These are phyloP conservation scores for Varroa destructor DNA, from an alignment of 1,140 invertebrate genomes.

Conservation along the genomic window DNA sequence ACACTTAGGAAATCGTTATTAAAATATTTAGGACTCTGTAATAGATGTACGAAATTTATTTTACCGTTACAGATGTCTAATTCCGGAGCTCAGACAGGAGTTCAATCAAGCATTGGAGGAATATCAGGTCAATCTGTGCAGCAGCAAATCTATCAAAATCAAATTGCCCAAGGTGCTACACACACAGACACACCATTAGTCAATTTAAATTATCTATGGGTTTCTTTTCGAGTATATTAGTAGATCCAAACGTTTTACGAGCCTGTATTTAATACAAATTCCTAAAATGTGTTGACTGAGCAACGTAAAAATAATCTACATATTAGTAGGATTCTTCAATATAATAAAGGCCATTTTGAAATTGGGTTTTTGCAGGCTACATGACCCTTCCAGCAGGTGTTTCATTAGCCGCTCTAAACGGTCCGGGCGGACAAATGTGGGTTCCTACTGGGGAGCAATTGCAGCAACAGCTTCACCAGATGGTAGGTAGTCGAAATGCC, in stretches of 20 bases:
- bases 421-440: background rate
- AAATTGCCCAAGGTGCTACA: background rate
- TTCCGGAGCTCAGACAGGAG: background rate
- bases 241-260: too few species aligned
- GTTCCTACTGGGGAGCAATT: background rate
- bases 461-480: background rate
- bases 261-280: too few species aligned
- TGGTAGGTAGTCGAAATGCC: background rate
- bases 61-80: background rate
- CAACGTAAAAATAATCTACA: too few species aligned
- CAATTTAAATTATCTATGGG: too few species aligned
- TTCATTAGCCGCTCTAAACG: background rate
- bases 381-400: constrained; percentile 23
- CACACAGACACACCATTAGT: too few species aligned
- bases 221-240: too few species aligned
- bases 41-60: too few species aligned
- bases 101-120: background rate
- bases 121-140: background rate
- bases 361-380: background rate
- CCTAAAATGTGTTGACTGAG: too few species aligned
- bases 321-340: too few species aligned
- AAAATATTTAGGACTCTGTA: too few species aligned
- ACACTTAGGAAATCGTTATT: too few species aligned
- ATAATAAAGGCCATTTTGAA: too few species aligned
- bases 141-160: constrained; percentile 26